A percentile compares a stretch with the other conserved stretches of the same genome.
Conservation (phyloP, 2,797 vertebrate species). For the Synaphobranchus kaupii region DNA sequence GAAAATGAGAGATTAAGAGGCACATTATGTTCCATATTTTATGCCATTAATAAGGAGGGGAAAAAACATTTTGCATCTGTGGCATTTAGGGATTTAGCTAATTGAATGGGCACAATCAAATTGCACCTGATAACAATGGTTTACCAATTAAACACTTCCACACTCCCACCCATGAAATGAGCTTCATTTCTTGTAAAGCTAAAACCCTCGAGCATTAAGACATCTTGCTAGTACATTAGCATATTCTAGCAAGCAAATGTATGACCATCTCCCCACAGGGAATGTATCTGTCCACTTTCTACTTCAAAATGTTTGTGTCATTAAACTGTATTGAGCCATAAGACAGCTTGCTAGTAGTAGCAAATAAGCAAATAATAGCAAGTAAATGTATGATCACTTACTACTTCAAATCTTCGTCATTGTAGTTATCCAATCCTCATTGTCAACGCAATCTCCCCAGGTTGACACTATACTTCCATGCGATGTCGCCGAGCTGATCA, state of each 20-base stretch:
- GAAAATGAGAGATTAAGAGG: constrained; percentile 45
- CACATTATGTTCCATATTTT: constrained; percentile 46
- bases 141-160: neutral
- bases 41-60: constrained; percentile 45
- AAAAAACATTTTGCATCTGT: constrained; percentile 26
- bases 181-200: neutral
- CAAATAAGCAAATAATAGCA: too few species aligned
- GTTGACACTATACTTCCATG: too few species aligned
- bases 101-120: neutral
- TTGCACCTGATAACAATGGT: neutral
- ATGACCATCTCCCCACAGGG: neutral
- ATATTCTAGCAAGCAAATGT: neutral
- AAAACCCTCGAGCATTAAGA: neutral
- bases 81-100: constrained; percentile 27
- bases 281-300: neutral
- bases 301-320: too few species aligned
- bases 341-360: too few species aligned
- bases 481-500: too few species aligned
- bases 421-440: neutral
- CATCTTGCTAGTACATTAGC: neutral
- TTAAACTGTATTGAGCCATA: too few species aligned
- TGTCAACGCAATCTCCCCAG: too few species aligned
- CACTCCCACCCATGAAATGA: neutral
- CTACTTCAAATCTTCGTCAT: neutral
- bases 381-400: too few species aligned